Evolutionary conservation across 2,888 invertebrate genomes (phyloP).

Genomic region (Tetropium fuscum): DNA sequence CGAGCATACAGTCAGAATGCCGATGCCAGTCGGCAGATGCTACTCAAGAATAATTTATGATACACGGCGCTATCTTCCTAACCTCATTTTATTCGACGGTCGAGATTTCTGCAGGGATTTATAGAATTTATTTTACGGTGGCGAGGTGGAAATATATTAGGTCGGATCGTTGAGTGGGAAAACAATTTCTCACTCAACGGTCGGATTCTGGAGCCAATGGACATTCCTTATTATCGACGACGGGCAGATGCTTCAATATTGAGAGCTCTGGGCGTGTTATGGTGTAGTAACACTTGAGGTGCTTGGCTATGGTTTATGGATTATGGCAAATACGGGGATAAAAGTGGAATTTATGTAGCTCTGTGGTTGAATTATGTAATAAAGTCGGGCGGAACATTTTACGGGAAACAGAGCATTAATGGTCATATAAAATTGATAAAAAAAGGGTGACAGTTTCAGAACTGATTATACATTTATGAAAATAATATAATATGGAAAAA

Average conservation of each 20-base stretch:
- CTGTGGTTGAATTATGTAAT: no score
- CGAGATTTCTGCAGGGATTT: conserved; percentile 1
- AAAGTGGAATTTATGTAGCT: no score
- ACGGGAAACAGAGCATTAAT: no score
- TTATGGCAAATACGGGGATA: neutral
- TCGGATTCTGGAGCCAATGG: neutral
- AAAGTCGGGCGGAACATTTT: no score
- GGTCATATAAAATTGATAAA: no score
- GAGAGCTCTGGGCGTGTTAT: neutral
- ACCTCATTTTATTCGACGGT: conserved; percentile 6
- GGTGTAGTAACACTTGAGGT: neutral
- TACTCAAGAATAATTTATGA: conserved; percentile 6
- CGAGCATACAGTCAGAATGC: neutral
- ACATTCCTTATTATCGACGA: conserved; percentile 2
- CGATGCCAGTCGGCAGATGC: neutral
- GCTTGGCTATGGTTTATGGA: neutral
- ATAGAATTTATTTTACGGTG: conserved; percentile 1
- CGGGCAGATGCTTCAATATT: conserved; percentile 8
- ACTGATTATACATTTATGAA: no score
- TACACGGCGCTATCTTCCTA: neutral
- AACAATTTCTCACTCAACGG: no score
- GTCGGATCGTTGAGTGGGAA: no score
- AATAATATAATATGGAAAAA: no score
- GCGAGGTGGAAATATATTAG: neutral
- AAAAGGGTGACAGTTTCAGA: no score